Percentiles rank a stretch among this genome's conserved stretches.
Evolutionary conservation across 2,888 invertebrate genomes (phyloP).

Genomic region (Troglohyphantes excavatus): DNA sequence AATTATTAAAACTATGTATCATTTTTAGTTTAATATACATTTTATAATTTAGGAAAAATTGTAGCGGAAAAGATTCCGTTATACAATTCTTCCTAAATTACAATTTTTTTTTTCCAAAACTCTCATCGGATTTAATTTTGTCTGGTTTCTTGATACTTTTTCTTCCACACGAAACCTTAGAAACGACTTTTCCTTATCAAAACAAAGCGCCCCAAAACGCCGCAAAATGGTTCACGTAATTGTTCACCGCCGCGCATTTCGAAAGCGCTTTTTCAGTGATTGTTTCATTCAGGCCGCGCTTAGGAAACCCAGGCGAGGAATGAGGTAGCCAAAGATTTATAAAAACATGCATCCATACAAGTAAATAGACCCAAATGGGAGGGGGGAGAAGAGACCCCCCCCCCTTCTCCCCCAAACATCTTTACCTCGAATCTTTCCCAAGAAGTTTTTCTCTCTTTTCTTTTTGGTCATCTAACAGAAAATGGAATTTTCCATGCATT

Average conservation of each 20-base stretch:
- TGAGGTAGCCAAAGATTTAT: conserved; percentile 42
- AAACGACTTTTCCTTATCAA: conserved; percentile 9
- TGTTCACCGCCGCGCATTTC: conserved; percentile 27
- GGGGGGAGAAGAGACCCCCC: conserved; percentile 35
- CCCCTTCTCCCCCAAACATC: background rate
- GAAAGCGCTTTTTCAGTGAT: conserved; percentile 52
- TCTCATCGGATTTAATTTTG: background rate
- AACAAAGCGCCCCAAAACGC: conserved; percentile 45
- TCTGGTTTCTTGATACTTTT: background rate
- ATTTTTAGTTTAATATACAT: too few relatives aligned
- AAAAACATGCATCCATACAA: conserved; percentile 60
- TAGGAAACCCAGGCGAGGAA: background rate
- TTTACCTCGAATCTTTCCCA: conserved; percentile 56
- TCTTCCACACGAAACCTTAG: background rate
- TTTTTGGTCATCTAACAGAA: conserved; percentile 63
- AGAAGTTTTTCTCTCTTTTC: conserved; percentile 38
- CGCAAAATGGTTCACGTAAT: conserved; percentile 65
- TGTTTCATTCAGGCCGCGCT: conserved; percentile 27
- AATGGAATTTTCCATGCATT: conserved; percentile 77
- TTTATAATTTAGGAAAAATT: too few relatives aligned
- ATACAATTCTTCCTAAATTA: too few relatives aligned
- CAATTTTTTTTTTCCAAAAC: too few relatives aligned
- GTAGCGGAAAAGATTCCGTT: too few relatives aligned
- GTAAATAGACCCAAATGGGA: conserved; percentile 72
- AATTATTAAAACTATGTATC: too few relatives aligned